These are phyloP conservation scores for Lepus oiostolus DNA, from an alignment of 2,797 vertebrate genomes.

Conservation along the genomic window DNA sequence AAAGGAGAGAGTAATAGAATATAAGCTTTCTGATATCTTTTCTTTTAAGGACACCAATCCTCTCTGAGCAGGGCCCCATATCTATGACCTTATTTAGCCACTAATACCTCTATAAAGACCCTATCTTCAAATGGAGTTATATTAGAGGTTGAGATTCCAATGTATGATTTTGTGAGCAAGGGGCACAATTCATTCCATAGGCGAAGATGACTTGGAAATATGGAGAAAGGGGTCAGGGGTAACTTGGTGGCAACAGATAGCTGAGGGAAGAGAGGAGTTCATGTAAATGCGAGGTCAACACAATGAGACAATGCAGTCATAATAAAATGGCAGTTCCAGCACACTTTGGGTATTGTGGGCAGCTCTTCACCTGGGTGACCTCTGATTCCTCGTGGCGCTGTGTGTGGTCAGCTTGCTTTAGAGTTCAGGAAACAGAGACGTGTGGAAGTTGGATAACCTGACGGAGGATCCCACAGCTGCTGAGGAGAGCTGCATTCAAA, in stretches of 20 bases:
- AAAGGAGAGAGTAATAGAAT: no score
- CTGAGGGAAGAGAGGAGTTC: background rate
- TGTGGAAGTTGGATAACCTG: background rate
- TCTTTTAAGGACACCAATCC: background rate
- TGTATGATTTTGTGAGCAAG: background rate
- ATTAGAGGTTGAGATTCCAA: no score
- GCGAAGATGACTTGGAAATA: background rate
- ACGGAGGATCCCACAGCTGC: background rate
- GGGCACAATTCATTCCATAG: no score
- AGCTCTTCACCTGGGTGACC: background rate
- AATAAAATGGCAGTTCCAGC: background rate
- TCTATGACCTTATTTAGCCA: background rate
- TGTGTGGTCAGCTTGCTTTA: background rate
- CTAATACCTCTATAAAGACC: background rate
- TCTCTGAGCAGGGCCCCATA: background rate
- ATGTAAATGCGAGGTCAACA: background rate
- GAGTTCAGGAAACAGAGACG: background rate
- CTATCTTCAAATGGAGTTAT: background rate
- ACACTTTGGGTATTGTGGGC: background rate
- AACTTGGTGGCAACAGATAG: background rate
- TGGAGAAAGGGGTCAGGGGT: background rate
- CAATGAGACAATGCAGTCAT: background rate
- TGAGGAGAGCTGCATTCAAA: background rate
- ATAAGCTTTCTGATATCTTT: background rate
- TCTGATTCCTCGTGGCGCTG: background rate